Evolutionary conservation across 1,140 invertebrate genomes (phyloP).

Genomic region (Eciton burchellii): DNA sequence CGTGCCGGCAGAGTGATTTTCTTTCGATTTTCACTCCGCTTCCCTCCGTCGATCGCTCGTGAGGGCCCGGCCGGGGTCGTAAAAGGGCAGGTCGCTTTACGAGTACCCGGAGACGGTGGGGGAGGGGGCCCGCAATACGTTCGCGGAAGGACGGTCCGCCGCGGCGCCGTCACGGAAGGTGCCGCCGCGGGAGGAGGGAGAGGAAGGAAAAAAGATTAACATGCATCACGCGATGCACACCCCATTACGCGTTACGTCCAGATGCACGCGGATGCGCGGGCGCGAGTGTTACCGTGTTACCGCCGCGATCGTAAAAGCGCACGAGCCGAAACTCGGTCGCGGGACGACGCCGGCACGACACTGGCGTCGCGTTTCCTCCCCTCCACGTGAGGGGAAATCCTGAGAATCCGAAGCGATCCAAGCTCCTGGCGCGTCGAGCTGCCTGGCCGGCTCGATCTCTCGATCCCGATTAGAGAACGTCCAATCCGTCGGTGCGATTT

Average conservation of each 20-base stretch:
- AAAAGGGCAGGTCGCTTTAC: constrained; percentile 84
- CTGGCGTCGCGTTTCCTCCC: no score
- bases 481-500: not conserved
- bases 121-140: constrained; percentile 72
- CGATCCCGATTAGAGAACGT: constrained; percentile 3
- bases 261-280: not conserved
- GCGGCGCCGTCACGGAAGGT: constrained; percentile 82
- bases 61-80: constrained; percentile 81
- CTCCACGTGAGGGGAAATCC: no score
- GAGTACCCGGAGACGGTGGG: constrained; percentile 82
- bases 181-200: constrained; percentile 39
- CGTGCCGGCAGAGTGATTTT: constrained; percentile 20
- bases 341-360: not conserved
- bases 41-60: constrained; percentile 81
- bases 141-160: constrained; percentile 81
- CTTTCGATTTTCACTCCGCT: constrained; percentile 78
- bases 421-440: no score
- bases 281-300: not conserved
- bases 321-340: constrained; percentile 81
- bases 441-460: not conserved
- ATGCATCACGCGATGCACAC: constrained; percentile 82
- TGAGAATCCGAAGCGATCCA: no score
- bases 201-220: constrained; percentile 59
- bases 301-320: constrained; percentile 78
- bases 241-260: constrained; percentile 69